Evolutionary conservation across 2,888 invertebrate genomes (phyloP).

Genomic region (Epistrophe eligans): DNA sequence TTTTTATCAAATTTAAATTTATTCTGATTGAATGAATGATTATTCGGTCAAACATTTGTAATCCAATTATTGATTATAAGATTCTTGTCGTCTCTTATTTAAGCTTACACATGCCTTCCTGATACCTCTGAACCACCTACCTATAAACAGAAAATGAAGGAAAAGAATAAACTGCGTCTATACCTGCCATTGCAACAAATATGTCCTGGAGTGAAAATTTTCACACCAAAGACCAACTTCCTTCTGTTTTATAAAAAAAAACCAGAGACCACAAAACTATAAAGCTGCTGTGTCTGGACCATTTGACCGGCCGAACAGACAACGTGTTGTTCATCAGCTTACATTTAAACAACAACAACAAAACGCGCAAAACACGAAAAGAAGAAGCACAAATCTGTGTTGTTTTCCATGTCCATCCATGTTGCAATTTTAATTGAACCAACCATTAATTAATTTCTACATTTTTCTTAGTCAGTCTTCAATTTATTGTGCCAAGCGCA

Average conservation of each 20-base stretch:
- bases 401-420: slow-evolving; percentile 80
- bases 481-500: slow-evolving; percentile 63
- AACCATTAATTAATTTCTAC: slow-evolving; percentile 83
- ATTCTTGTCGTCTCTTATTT: slow-evolving; percentile 80
- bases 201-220: slow-evolving; percentile 49
- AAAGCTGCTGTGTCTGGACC: slow-evolving; percentile 2
- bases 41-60: slow-evolving; percentile 6
- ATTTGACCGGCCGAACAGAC: slow-evolving; percentile 35
- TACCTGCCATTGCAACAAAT: not conserved
- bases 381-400: slow-evolving; percentile 64
- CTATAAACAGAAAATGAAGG: not conserved
- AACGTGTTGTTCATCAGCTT: slow-evolving; percentile 71
- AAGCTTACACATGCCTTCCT: not conserved
- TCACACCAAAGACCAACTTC: slow-evolving; percentile 48
- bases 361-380: slow-evolving; percentile 30
- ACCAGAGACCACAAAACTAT: not conserved
- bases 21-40: too few relatives aligned
- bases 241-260: too few relatives aligned
- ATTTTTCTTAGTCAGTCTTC: slow-evolving; percentile 75
- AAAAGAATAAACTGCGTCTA: not conserved
- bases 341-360: slow-evolving; percentile 49
- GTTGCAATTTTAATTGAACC: slow-evolving; percentile 84
- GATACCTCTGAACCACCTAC: slow-evolving; percentile 76
- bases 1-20: too few relatives aligned
- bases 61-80: slow-evolving; percentile 82